A percentile compares a stretch with the other conserved stretches of the same genome.
Conservation (phyloP, 2,888 invertebrate species). For the Drosophila basisetae region DNA sequence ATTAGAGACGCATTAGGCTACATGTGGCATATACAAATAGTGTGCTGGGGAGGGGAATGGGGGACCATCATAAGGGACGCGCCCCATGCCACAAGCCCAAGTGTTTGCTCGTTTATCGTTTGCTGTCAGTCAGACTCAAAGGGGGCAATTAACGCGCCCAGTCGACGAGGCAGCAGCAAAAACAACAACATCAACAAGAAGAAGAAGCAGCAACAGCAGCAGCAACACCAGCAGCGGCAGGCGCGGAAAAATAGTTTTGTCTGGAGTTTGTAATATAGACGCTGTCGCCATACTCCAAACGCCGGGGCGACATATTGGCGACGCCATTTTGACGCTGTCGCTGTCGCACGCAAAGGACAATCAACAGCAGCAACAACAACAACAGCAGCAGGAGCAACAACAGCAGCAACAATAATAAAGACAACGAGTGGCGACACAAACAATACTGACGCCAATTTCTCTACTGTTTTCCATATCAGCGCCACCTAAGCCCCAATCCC, state of each 20-base stretch:
- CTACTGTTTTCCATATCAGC: not conserved
- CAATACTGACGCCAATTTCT: constrained; percentile 57
- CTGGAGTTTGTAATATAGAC: constrained; percentile 46
- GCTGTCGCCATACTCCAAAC: constrained; percentile 65
- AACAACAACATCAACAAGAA: constrained; percentile 21
- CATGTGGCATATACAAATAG: constrained; percentile 37
- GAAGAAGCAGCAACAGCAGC: constrained; percentile 16
- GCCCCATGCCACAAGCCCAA: constrained; percentile 54
- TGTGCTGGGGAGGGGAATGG: not conserved
- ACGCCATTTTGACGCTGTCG: constrained; percentile 83
- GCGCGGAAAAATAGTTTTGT: constrained; percentile 48
- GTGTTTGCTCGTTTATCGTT: constrained; percentile 78
- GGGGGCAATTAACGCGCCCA: constrained; percentile 78
- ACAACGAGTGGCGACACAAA: constrained; percentile 51
- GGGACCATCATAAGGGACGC: not conserved
- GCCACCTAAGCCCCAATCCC: not conserved
- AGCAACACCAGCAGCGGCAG: constrained; percentile 11
- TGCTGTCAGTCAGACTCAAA: constrained; percentile 77
- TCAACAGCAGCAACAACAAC: constrained; percentile 31
- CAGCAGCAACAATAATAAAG: constrained; percentile 31
- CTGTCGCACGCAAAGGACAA: constrained; percentile 72
- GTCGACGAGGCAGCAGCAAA: constrained; percentile 37
- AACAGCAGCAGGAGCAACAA: constrained; percentile 40
- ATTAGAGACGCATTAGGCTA: constrained; percentile 67
- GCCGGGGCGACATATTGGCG: constrained; percentile 82